Evolutionary conservation across 2,888 invertebrate species (phyloP), one percentile per base, ranked within the genome.

Genomic region (Ptychoptera contaminata): DNA sequence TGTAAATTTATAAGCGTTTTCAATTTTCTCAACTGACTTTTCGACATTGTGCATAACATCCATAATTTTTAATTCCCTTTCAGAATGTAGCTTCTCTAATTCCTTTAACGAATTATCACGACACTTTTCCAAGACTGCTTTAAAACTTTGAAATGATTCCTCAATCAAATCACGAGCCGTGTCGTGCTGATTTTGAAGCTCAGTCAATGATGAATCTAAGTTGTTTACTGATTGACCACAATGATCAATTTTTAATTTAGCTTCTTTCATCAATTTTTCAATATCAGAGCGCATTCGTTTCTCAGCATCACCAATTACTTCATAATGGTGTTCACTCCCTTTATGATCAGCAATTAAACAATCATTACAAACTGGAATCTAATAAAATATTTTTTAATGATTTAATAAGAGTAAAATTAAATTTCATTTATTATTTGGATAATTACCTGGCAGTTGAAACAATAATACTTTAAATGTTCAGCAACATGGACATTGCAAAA

Each of bases 11-110:
- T 84, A 84, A 9, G 90, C 90, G 58, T 86, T 84, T 56, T 88
- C 85, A 49, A 92, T 79, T 55, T 83, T 80, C 50, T 82, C 83
- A 49, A 84, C 79, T 5, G 82, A 82, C 59, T 86, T 87, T 55
- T 85, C 88, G 45, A 91, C 77, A 48, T 77, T 77, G 58, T 85
- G 82, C 58, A 82, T 79, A 49, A 83, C 71, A 59, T 91, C 90
- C 90, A 92, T 92, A 32, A 92, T 81, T 62, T 83, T 81, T 35
- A 92, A 70, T 63, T 91, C 91, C 48, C 88, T 77, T 56, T 83
- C 80, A 47, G 82, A 82, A 62, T 93, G 91, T 49, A 86, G 63
- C 50, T 74, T 73, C 54, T 81, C 79, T 39, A 88, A 70, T 57
- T 83, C 79, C 51, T 76, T 74, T 16, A 87, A 65, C 14, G 83